Conservation (phyloP, 2,888 invertebrate genomes). For the Branchinecta sandiegonensis region DNA sequence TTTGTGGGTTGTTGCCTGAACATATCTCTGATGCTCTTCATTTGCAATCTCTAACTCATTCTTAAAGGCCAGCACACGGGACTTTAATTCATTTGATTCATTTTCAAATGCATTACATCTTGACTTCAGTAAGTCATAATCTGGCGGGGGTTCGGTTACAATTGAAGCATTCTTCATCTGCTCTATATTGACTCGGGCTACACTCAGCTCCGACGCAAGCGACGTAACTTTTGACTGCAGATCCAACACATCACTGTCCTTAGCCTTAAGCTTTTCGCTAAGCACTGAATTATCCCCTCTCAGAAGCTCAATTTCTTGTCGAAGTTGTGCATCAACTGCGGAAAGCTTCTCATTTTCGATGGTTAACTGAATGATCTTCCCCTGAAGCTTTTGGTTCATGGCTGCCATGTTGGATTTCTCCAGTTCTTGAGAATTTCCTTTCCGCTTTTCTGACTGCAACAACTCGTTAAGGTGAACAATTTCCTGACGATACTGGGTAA, state of each 20-base stretch:
- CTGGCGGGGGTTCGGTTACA: not conserved
- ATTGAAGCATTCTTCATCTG: not conserved
- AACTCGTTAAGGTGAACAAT: constrained; percentile 7
- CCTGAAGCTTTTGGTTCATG: constrained; percentile 12
- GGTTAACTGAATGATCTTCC: not conserved
- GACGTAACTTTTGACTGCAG: not conserved
- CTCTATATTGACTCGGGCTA: constrained; percentile 1
- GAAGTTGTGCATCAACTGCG: not conserved
- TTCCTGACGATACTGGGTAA: constrained; percentile 1
- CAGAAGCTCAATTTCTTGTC: not conserved
- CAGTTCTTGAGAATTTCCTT: not conserved
- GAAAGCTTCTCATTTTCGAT: constrained; percentile 14
- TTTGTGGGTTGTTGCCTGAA: not conserved
- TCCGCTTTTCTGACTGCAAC: constrained; percentile 4
- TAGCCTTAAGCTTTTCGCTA: not conserved
- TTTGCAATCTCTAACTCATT: not conserved
- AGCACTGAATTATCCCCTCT: constrained; percentile 9
- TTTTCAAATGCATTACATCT: not conserved
- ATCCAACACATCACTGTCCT: not conserved
- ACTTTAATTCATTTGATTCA: not conserved
- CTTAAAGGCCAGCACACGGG: not conserved
- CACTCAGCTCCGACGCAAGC: constrained; percentile 10
- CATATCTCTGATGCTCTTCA: not conserved
- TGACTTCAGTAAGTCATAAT: constrained; percentile 12
- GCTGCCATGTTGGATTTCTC: constrained; percentile 3